Evolutionary conservation across 2,113 vertebrate genomes (phyloP), one percentile per base, ranked within the genome.

Genomic region (Anguilla rostrata): DNA sequence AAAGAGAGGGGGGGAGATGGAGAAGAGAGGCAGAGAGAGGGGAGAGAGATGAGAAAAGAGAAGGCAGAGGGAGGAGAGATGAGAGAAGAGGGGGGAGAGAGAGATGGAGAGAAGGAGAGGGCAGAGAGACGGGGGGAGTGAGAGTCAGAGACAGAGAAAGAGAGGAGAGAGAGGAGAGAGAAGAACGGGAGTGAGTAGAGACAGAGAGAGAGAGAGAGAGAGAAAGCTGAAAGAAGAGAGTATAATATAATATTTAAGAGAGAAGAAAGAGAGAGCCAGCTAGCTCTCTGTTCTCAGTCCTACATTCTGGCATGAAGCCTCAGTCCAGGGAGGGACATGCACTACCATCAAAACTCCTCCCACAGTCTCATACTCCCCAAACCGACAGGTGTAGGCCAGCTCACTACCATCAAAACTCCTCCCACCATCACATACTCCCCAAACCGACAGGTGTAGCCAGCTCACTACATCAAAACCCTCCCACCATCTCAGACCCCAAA

Each of bases 261-360:
- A n/a, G n/a, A n/a, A n/a, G n/a, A n/a, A n/a, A 53, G 49, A 53
- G 85, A 89, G 79, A 86, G 81, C 90, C 84, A 87, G 86, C 89
- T 11, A 85, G 85, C 39, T 60, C 88, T 43, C 46, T 81, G 49
- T 84, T 80, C 86, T 34, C 75, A 84, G 20, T 84, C 88, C 43
- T 14, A 87, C 87, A 46, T 46, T 46, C 34, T 85, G 57, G 83
- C 87, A 39, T 66, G 40, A 60, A 14, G 56, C 53, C 66, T n/a
- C 56, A 18, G 22, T 15, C 22, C 78, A 43, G 49, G 8, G 6
- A 79, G 75, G 12, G 26, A 20, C 82, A 34, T 34, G 12, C 8
- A 29, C 8, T 79, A 29, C 71, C 18, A 11, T 34, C 63, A 18
- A 20, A 39, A 78, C 26, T 20, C 83, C 39, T 84, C 1, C 82